Evolutionary conservation across 1,140 invertebrate species (phyloP).

Genomic region (Drosophila tani): DNA sequence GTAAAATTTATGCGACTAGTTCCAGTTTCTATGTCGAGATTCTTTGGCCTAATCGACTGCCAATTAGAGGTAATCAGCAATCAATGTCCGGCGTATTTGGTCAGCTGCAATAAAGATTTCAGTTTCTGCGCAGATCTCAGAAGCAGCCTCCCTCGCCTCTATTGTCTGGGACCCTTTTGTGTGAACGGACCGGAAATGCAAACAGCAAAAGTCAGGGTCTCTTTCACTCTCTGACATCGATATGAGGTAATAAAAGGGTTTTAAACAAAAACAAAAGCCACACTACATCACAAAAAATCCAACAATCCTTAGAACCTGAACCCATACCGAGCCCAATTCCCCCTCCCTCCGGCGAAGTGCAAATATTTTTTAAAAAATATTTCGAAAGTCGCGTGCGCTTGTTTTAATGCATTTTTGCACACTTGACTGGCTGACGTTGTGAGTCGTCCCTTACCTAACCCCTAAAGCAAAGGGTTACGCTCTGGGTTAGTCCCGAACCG

Average conservation of each 20-base stretch:
- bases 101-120: conserved; percentile 39
- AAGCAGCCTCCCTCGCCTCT: conserved; percentile 33
- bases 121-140: conserved; percentile 5
- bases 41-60: conserved; percentile 38
- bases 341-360: conserved; percentile 53
- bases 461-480: conserved; percentile 58
- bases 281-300: conserved; percentile 37
- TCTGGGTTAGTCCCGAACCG: conserved; percentile 24
- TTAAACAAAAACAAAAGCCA: conserved; percentile 74
- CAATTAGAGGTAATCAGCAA: conserved; percentile 68
- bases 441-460: conserved; percentile 42
- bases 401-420: conserved; percentile 79
- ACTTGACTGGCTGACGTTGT: conserved; percentile 65
- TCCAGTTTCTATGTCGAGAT: conserved; percentile 4
- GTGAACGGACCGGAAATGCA: conserved; percentile 58
- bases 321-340: conserved; percentile 1
- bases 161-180: conserved; percentile 35
- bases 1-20: conserved; percentile 47
- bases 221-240: conserved; percentile 55
- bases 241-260: conserved; percentile 78
- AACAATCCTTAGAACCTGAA: not conserved
- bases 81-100: conserved; percentile 36
- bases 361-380: conserved; percentile 56
- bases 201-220: conserved; percentile 52
- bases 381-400: conserved; percentile 74